Percentiles rank a stretch among this genome's conserved stretches.
Evolutionary conservation across 2,113 vertebrate genomes (phyloP).

Genomic region (Bos indicus): DNA sequence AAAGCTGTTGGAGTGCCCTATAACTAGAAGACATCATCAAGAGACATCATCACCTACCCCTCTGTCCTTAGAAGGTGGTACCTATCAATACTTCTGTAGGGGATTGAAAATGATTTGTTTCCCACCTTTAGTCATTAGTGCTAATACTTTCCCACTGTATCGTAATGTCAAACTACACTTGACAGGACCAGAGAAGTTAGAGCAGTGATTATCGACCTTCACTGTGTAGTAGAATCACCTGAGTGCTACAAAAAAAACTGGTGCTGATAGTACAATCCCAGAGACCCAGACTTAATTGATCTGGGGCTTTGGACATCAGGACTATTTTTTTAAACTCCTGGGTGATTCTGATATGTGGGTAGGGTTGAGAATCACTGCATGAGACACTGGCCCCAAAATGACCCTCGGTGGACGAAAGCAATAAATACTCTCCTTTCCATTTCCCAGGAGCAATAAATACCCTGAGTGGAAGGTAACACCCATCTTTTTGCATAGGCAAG

Average conservation of each 20-base stretch:
- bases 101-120: slow-evolving; percentile 1
- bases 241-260: neutral
- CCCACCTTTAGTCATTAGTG: slow-evolving; percentile 22
- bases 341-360: neutral
- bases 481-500: neutral
- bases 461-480: neutral
- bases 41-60: slow-evolving; percentile 22
- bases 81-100: slow-evolving; percentile 16
- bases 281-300: slow-evolving; percentile 14
- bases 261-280: neutral
- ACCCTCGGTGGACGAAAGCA: neutral
- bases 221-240: neutral
- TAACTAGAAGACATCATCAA: slow-evolving; percentile 36
- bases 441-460: neutral
- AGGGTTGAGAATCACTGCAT: neutral
- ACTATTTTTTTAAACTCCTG: neutral
- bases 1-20: slow-evolving; percentile 35
- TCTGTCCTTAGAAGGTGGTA: slow-evolving; percentile 36
- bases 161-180: slow-evolving; percentile 23
- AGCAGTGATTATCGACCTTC: neutral
- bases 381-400: neutral
- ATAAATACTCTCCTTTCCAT: neutral
- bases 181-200: slow-evolving; percentile 9
- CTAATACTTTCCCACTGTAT: slow-evolving; percentile 7
- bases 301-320: neutral